Evolutionary conservation across 2,888 invertebrate species (phyloP).

Genomic region (Frankliniella fusca): DNA sequence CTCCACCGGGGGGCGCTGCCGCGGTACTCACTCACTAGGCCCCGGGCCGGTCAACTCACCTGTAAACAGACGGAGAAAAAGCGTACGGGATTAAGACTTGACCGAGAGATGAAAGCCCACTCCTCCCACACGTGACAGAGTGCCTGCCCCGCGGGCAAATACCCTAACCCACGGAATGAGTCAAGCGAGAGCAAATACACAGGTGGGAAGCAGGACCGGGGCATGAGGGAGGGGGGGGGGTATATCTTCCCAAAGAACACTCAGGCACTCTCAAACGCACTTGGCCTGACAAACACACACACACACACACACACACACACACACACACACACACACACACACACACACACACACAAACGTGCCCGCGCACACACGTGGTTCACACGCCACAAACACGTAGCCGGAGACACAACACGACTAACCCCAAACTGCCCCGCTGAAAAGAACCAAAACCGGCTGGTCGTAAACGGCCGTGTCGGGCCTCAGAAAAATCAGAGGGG

Average conservation of each 20-base stretch:
- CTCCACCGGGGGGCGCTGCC: no score
- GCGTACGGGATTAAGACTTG: no score
- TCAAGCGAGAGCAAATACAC: background rate
- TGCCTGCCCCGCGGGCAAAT: background rate
- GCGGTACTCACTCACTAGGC: no score
- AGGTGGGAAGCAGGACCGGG: background rate
- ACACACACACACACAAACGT: background rate
- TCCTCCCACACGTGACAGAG: background rate
- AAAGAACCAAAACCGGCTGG: no score
- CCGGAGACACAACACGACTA: background rate
- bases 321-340: background rate
- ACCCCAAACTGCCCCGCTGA: no score
- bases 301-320: background rate
- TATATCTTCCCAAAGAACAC: background rate
- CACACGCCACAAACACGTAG: background rate
- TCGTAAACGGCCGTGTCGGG: no score
- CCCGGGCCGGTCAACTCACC: no score
- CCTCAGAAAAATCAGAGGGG: no score
- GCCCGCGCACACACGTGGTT: background rate
- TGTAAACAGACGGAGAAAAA: no score
- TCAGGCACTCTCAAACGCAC: background rate
- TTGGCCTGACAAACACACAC: background rate
- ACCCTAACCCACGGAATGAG: background rate
- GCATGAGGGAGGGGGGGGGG: no score
- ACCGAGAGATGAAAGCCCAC: no score